These are phyloP conservation scores for Trilocha varians DNA, from an alignment of 2,888 invertebrate genomes.

Conservation along the genomic window DNA sequence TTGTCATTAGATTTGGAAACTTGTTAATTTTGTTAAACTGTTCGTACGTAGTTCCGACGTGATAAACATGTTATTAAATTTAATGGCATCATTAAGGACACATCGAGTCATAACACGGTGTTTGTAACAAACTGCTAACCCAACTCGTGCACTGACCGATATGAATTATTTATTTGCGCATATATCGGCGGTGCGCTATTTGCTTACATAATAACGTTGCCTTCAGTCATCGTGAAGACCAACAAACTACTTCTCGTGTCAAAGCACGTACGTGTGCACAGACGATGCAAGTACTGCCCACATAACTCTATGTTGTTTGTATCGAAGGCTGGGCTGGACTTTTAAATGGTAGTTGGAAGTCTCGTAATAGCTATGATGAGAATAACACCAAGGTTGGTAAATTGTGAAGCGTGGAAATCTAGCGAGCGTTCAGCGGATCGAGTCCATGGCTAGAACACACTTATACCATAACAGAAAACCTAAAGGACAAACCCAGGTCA, in stretches of 20 bases:
- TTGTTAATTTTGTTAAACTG: background rate
- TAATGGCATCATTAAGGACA: slow-evolving; percentile 21
- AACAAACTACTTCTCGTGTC: slow-evolving; percentile 55
- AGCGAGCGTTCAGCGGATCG: slow-evolving; percentile 24
- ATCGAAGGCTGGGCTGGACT: slow-evolving; percentile 28
- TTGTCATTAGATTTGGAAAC: background rate
- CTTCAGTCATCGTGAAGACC: slow-evolving; percentile 38
- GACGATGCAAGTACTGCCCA: slow-evolving; percentile 40
- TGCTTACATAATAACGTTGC: slow-evolving; percentile 56
- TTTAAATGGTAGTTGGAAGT: slow-evolving; percentile 36
- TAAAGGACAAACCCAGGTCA: too few relatives aligned
- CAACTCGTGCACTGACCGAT: slow-evolving; percentile 44
- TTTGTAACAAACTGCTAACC: slow-evolving; percentile 24
- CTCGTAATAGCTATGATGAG: slow-evolving; percentile 35
- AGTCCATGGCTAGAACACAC: slow-evolving; percentile 6
- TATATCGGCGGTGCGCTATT: slow-evolving; percentile 41
- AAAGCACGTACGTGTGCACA: slow-evolving; percentile 47
- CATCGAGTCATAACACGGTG: slow-evolving; percentile 20
- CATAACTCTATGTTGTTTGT: slow-evolving; percentile 40
- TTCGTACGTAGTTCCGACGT: background rate
- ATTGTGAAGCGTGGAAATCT: slow-evolving; percentile 27
- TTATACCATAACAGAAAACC: background rate
- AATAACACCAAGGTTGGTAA: slow-evolving; percentile 36
- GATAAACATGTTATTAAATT: background rate
- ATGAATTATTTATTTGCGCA: slow-evolving; percentile 55